Evolutionary conservation across 1,140 invertebrate genomes (phyloP).

Genomic region (Vollenhovia emeryi): DNA sequence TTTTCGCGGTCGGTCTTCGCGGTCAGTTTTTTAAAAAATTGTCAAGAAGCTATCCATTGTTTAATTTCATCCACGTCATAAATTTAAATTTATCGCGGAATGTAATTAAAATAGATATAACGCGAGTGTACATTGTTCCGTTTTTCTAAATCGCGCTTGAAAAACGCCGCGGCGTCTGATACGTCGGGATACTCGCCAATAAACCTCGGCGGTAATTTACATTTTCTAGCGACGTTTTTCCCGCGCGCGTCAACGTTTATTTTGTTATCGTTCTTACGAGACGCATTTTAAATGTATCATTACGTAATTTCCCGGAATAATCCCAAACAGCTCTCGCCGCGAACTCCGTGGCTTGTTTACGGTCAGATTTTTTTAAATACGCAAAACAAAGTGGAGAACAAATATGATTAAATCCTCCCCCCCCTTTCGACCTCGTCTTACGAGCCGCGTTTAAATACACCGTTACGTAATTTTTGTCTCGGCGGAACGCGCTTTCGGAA

Average conservation of each 20-base stretch:
- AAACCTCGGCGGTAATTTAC: slow-evolving; percentile 5
- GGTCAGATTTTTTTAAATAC: neutral
- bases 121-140: no score
- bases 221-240: neutral
- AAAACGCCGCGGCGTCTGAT: slow-evolving; percentile 6
- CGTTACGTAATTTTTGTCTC: neutral
- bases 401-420: neutral
- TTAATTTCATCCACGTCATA: no score
- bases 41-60: no score
- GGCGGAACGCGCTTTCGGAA: neutral
- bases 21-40: no score
- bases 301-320: slow-evolving; percentile 4
- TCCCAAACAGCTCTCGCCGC: neutral
- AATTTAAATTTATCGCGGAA: no score
- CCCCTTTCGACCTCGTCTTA: neutral
- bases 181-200: slow-evolving; percentile 30
- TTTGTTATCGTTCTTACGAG: neutral
- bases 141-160: slow-evolving; percentile 16
- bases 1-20: no score
- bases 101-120: no score
- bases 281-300: neutral
- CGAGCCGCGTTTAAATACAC: neutral
- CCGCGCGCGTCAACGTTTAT: slow-evolving; percentile 1
- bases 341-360: neutral
- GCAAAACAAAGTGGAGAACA: neutral